Base-by-base conservation (phyloP, 2,888 invertebrate species). In the Metellina segmentata region DNA sequence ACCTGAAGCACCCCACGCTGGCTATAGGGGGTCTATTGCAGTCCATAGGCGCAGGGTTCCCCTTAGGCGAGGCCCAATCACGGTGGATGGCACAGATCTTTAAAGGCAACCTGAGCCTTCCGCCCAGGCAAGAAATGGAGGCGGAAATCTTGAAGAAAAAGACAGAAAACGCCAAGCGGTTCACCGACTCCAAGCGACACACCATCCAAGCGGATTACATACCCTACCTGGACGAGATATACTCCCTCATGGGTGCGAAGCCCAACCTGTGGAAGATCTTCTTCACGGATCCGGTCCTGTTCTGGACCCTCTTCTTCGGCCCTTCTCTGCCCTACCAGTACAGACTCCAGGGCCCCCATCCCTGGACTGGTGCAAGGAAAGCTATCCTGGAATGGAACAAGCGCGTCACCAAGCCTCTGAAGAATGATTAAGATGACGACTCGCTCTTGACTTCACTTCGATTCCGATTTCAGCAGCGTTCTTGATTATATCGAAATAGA, bases 1-100 rank as follows among this genome's bases (percentile, higher is more conserved):
- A 93, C 20, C 81, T 94, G 53, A 34, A 86, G 8, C 94, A 94
- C 77, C 92, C 93, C 19, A 94, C 94, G 71, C 83, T 94, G n/a
- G 94, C 93, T 7, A 49, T 94, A 7, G 93, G 94, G 49, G 94
- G 94, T 5, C 78, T 93, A 4, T 78, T 93, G 9, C 89, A 93
- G n/a, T 93, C 94, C 7, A 89, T 93, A 13, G 93, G 93, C 6
- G 91, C 92, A 9, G 89, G 93, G 4, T 93, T 93, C 82, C 93
- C 93, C 6, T 34, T 93, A 11, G 92, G 90, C 1, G 94, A 94
- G 78, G 89, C 93, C 71, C 94, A 94, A 79, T 61, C 86, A 11
- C 86, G 94, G 1, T 93, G 90, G 91, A 89, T 88, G 9, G 88
- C 89, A 8, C 71, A 72, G 48, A 11, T 92, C 4, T 87, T 93